Percentiles rank a stretch among this genome's conserved stretches.
phyloP scores from a whole-genome alignment of 2,113 vertebrate genomes.

The Oostethus manadensis region DNA sequence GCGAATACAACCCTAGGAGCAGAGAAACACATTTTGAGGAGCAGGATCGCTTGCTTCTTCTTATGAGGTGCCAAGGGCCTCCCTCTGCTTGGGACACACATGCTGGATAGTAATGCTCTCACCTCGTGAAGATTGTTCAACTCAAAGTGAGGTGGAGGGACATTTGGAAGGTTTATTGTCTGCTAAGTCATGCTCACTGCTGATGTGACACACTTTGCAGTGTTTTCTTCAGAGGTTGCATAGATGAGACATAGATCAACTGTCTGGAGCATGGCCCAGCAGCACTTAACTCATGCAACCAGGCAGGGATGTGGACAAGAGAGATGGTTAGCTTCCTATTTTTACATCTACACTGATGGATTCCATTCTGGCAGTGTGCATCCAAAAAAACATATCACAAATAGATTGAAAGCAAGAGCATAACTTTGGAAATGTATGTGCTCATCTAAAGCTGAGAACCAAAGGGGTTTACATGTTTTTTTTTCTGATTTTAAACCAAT shows the following conservation, averaged over 20 bases:
- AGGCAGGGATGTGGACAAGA: constrained; percentile 23
- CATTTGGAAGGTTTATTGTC: constrained; percentile 1
- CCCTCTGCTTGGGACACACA: constrained; percentile 17
- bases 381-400: too few species aligned
- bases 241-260: constrained; percentile 37
- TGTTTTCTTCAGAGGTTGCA: constrained; percentile 3
- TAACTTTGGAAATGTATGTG: too few species aligned
- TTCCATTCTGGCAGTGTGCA: neutral
- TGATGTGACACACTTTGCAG: constrained; percentile 33
- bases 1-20: constrained; percentile 39
- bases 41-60: constrained; percentile 21
- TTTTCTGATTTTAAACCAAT: too few species aligned
- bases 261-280: constrained; percentile 42
- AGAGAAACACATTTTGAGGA: constrained; percentile 35
- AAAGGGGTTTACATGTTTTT: too few species aligned
- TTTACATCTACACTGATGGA: neutral
- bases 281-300: constrained; percentile 34
- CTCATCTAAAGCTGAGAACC: too few species aligned
- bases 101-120: constrained; percentile 14
- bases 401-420: too few species aligned
- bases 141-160: constrained; percentile 19
- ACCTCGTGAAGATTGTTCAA: constrained; percentile 44
- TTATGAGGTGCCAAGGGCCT: constrained; percentile 27
- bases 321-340: constrained; percentile 18
- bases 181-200: constrained; percentile 6